phyloP scores from a whole-genome alignment of 2,888 invertebrate genomes.

The Mythimna lalbum region DNA sequence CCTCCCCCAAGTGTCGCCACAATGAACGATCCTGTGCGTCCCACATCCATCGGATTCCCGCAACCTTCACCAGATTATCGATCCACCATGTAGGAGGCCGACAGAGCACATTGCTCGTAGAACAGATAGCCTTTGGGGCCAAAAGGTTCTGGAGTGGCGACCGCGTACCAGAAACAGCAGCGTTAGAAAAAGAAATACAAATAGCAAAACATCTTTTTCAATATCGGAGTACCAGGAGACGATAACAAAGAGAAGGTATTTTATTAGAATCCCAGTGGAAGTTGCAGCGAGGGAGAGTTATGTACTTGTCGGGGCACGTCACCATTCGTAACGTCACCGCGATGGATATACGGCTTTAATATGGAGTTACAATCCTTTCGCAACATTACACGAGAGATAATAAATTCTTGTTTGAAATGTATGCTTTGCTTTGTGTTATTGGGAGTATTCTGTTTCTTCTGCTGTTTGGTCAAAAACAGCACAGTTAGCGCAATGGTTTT shows the following conservation, averaged over 20 bases:
- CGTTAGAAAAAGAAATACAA: too few species aligned
- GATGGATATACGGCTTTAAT: slow-evolving; percentile 58
- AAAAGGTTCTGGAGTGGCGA: too few species aligned
- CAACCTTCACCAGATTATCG: too few species aligned
- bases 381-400: slow-evolving; percentile 33
- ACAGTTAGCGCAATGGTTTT: too few species aligned
- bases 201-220: neutral
- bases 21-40: too few species aligned
- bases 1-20: too few species aligned
- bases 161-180: too few species aligned
- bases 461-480: neutral
- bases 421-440: slow-evolving; percentile 7
- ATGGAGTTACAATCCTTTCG: slow-evolving; percentile 54
- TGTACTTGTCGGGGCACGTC: slow-evolving; percentile 54
- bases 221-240: slow-evolving; percentile 28
- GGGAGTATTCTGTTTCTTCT: neutral
- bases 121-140: too few species aligned
- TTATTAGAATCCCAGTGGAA: slow-evolving; percentile 44
- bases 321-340: slow-evolving; percentile 56
- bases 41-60: too few species aligned
- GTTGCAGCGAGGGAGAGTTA: slow-evolving; percentile 46
- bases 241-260: slow-evolving; percentile 35
- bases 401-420: slow-evolving; percentile 40
- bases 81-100: too few species aligned
- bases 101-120: too few species aligned